Base-by-base conservation (phyloP, 1,140 invertebrate genomes). In the Trichonephila inaurata region DNA sequence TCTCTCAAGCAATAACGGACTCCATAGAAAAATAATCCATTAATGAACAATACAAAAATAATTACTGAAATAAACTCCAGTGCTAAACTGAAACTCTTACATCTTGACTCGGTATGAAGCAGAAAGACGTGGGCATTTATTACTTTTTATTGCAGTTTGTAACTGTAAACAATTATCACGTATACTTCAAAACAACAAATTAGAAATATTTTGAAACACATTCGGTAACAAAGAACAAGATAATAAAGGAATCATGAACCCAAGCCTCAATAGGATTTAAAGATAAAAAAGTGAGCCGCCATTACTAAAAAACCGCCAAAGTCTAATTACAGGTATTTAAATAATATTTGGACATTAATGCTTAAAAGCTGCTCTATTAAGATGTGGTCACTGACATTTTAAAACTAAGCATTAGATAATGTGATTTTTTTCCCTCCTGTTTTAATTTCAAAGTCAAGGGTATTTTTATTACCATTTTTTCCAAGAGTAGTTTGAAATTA, bases 131-230 rank as follows among this genome's bases (percentile, higher is more conserved):
- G 28, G 7, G 51, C 82, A 83, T 58, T 83, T 58, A 83, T 83
- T 58, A 28, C 51, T 58, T 60, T 83, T 60, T 58, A 51, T 60
- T 58, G 82, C 82, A 8, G 16, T 83, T 28, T 19, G 33, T 77
- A 77, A 77, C 28, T 83, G 82, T 83, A 83, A 83, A 83, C 82
- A 83, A 60, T 83, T 83, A 83, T 58, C 82, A 83, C 82, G 82
- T 83, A 60, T 58, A 18, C 51, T 83, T 60, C 82, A n/a, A 83
- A 83, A 83, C 82, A 58, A 83, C 82, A 83, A 51, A 21, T 18
- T n/a, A 2, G 51, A 83, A 60, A 60, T 58, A 58, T 83, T 83
- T 83, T 58, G 51, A 83, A 60, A 16, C 40, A 40, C 82, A 16
- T 24, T 51, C 18, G 51, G 21, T 58, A 83, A n/a, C 19, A 83